Evolutionary conservation across 2,797 vertebrate genomes (phyloP).

Genomic region (Hydrolagus colliei): DNA sequence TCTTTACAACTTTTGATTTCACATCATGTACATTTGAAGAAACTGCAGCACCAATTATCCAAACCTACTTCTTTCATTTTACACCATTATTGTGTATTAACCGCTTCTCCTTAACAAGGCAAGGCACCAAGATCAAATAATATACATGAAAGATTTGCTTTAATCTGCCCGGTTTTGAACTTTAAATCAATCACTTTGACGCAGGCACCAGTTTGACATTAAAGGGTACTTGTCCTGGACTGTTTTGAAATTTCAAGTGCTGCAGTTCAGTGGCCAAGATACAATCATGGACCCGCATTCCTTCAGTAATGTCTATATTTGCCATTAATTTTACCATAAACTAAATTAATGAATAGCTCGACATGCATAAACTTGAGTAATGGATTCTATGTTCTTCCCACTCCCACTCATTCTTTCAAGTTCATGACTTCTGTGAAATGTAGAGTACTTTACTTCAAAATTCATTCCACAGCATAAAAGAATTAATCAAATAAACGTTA

Average conservation of each 20-base stretch:
- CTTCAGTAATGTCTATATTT: not conserved
- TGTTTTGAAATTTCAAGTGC: slow-evolving; percentile 40
- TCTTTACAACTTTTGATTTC: not conserved
- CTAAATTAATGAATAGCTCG: slow-evolving; percentile 9
- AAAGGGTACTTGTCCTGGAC: slow-evolving; percentile 53
- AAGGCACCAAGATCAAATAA: slow-evolving; percentile 15
- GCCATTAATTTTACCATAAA: slow-evolving; percentile 7
- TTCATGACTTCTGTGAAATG: not conserved
- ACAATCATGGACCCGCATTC: slow-evolving; percentile 26
- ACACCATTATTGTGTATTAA: not conserved
- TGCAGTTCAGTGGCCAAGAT: slow-evolving; percentile 46
- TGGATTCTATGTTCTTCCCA: not conserved
- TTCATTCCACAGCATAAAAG: not conserved
- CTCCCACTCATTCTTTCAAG: not conserved
- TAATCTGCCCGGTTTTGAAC: slow-evolving; percentile 7
- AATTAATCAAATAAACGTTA: too few relatives aligned
- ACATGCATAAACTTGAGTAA: not conserved
- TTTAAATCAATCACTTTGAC: slow-evolving; percentile 50
- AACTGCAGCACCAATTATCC: slow-evolving; percentile 1
- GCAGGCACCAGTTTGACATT: slow-evolving; percentile 54
- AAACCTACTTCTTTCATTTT: not conserved
- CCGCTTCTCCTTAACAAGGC: slow-evolving; percentile 9
- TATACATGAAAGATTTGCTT: slow-evolving; percentile 3
- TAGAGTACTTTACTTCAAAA: not conserved
- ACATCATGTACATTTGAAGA: not conserved